Percentiles rank a stretch among this genome's conserved stretches.
phyloP scores from a whole-genome alignment of 2,113 vertebrate species.

The Astatoreochromis straeleni region DNA sequence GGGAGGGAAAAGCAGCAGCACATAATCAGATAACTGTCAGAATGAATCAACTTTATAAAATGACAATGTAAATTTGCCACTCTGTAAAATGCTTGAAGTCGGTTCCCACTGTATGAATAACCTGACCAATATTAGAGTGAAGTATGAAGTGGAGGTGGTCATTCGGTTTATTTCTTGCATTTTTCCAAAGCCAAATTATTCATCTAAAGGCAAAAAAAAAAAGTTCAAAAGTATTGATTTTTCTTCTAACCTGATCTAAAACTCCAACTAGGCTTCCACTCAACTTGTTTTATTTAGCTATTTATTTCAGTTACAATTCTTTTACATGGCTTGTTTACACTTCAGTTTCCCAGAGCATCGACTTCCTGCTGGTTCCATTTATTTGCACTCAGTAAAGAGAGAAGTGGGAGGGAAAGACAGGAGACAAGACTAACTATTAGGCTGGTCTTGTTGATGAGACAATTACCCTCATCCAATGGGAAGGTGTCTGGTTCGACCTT shows the following conservation, averaged over 20 bases:
- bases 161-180: neutral
- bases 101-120: neutral
- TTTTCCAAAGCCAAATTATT: neutral
- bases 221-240: neutral
- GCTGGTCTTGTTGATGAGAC: neutral
- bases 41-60: neutral
- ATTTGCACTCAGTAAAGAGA: neutral
- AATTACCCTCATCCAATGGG: constrained; percentile 4
- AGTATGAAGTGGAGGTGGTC: neutral
- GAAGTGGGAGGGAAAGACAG: neutral
- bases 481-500: neutral
- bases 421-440: neutral
- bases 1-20: neutral
- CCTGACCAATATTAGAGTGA: neutral
- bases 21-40: neutral
- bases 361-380: neutral
- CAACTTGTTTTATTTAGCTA: neutral
- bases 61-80: neutral
- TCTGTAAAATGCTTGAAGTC: neutral
- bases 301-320: neutral
- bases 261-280: neutral
- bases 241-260: neutral
- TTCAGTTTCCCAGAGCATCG: neutral
- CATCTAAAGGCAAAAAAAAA: neutral
- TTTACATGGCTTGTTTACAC: neutral